These are phyloP conservation scores for Temnopleurus reevesii DNA, from an alignment of 53 echinoderm and acorn worm species.

Conservation along the genomic window DNA sequence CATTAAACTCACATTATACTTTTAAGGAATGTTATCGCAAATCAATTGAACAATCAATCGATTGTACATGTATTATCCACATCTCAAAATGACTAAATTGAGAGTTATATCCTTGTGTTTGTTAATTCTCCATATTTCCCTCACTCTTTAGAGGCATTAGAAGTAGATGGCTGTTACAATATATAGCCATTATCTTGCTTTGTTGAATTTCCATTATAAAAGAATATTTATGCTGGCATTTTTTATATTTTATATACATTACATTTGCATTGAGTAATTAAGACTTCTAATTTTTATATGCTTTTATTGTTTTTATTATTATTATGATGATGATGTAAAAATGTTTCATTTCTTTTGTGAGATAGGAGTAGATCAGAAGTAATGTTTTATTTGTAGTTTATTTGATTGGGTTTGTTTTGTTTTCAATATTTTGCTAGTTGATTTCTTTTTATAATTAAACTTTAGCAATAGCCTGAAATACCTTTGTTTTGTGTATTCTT, in stretches of 20 bases:
- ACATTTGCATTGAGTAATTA: neutral
- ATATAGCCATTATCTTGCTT: slow-evolving; percentile 7
- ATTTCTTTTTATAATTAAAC: slow-evolving; percentile 6
- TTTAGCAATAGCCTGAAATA: neutral
- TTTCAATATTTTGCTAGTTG: neutral
- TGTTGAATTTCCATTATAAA: neutral
- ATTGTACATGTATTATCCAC: no score
- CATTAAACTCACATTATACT: no score
- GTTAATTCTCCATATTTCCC: no score
- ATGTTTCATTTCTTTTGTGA: neutral
- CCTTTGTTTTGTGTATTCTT: neutral
- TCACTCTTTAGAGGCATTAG: neutral
- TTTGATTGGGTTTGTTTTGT: neutral
- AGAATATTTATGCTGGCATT: slow-evolving; percentile 22
- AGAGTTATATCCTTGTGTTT: no score
- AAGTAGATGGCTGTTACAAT: neutral
- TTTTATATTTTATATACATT: slow-evolving; percentile 12
- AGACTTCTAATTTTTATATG: neutral
- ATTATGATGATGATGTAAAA: neutral
- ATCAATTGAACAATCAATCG: no score
- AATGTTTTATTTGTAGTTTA: neutral
- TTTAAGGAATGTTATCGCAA: no score
- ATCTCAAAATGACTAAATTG: no score
- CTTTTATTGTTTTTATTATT: neutral
- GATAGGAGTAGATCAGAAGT: neutral